Conservation (phyloP, 1,140 invertebrate genomes). For the Venustaconcha ellipsiformis region DNA sequence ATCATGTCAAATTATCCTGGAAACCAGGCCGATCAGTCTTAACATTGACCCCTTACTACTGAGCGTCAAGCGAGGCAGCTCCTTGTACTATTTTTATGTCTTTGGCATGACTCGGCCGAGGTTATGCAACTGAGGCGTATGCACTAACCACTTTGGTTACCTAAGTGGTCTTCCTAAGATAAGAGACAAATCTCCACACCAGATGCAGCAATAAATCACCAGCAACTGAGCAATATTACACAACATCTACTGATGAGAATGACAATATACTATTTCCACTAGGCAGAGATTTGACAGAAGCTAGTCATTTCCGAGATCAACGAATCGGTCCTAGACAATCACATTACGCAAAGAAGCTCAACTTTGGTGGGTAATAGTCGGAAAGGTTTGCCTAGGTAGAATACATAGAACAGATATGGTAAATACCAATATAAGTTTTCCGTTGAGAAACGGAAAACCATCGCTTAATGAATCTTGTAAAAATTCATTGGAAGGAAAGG, state of each 20-base stretch:
- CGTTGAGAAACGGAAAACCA: background rate
- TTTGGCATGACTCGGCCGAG: too few species aligned
- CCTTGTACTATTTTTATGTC: too few species aligned
- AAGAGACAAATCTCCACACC: too few species aligned
- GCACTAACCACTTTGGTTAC: too few species aligned
- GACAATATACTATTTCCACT: background rate
- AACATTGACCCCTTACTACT: too few species aligned
- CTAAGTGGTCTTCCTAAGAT: too few species aligned
- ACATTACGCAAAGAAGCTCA: background rate
- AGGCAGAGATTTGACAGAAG: conserved; percentile 9
- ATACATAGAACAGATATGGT: background rate
- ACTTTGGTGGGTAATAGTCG: conserved; percentile 10
- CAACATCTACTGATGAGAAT: background rate
- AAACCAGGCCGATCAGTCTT: too few species aligned
- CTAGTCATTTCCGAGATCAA: background rate
- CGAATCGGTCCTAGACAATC: background rate
- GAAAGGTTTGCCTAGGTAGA: conserved; percentile 3
- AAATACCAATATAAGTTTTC: conserved; percentile 4
- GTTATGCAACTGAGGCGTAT: too few species aligned
- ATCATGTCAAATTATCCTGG: too few species aligned
- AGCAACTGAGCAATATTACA: background rate
- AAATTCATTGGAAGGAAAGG: background rate
- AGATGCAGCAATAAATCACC: background rate
- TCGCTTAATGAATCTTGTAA: conserved; percentile 5
- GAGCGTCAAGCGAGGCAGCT: too few species aligned